Percentiles rank a stretch among this genome's conserved stretches.
Evolutionary conservation across 2,888 invertebrate species (phyloP).

Genomic region (Lacanobia oleracea): DNA sequence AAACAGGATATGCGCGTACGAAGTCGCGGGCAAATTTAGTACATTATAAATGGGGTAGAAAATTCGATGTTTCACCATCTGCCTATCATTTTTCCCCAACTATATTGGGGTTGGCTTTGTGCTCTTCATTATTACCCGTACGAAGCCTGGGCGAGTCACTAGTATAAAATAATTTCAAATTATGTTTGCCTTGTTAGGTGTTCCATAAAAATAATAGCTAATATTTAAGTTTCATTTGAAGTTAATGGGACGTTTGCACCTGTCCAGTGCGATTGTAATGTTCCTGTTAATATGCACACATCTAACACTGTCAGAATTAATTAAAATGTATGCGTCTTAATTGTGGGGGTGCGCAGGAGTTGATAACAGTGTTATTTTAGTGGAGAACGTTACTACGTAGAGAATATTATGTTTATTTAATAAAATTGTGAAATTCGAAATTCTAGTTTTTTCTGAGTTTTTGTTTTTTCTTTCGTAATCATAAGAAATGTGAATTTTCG

Average conservation of each 20-base stretch:
- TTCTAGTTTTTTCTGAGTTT: too few species aligned
- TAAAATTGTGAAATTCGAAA: background rate
- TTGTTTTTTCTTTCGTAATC: too few species aligned
- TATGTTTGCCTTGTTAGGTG: constrained; percentile 2
- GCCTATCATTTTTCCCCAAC: too few species aligned
- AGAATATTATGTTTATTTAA: background rate
- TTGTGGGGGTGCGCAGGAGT: constrained; percentile 28
- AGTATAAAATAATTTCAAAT: constrained; percentile 16
- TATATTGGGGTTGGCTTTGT: too few species aligned
- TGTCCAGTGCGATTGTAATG: constrained; percentile 30
- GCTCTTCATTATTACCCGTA: too few species aligned
- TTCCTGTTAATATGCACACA: constrained; percentile 23
- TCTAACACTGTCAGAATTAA: constrained; percentile 54
- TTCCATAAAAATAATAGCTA: constrained; percentile 13
- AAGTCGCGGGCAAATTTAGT: too few species aligned
- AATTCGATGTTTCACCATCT: too few species aligned
- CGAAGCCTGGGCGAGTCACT: too few species aligned
- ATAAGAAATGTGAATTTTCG: background rate
- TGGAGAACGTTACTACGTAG: background rate
- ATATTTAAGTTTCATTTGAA: constrained; percentile 12
- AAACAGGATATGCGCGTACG: too few species aligned
- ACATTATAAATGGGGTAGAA: too few species aligned
- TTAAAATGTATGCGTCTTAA: constrained; percentile 47
- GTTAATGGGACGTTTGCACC: constrained; percentile 39
- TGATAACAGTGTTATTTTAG: background rate